Evolutionary conservation across 2,113 vertebrate genomes (phyloP).

Genomic region (Cygnus atratus): DNA sequence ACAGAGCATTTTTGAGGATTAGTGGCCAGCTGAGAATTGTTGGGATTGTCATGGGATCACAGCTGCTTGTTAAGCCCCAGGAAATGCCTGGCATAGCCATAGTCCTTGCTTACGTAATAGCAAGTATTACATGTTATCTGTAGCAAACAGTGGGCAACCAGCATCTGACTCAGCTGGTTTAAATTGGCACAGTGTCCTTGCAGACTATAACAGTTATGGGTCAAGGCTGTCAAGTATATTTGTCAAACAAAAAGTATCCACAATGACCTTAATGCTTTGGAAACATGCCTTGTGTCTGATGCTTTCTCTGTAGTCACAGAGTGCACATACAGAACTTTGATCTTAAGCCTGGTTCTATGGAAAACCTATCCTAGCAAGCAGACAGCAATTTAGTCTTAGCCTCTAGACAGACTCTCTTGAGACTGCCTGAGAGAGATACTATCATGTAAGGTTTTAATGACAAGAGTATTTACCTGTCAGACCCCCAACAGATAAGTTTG

Average conservation of each 20-base stretch:
- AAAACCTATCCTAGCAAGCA: neutral
- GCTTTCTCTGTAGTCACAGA: neutral
- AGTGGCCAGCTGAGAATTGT: slow-evolving; percentile 34
- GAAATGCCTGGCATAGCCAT: slow-evolving; percentile 52
- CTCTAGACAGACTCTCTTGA: neutral
- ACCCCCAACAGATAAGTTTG: neutral
- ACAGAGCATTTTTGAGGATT: slow-evolving; percentile 29
- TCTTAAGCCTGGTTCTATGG: neutral
- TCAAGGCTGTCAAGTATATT: neutral
- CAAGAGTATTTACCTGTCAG: neutral
- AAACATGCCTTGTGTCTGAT: neutral
- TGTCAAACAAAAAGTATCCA: neutral
- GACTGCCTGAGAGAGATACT: neutral
- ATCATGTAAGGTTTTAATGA: neutral
- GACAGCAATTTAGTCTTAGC: neutral
- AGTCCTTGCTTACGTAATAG: slow-evolving; percentile 1
- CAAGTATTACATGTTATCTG: slow-evolving; percentile 13
- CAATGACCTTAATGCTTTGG: neutral
- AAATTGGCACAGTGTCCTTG: neutral
- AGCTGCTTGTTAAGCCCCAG: slow-evolving; percentile 54
- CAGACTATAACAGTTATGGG: neutral
- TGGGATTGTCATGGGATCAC: slow-evolving; percentile 36
- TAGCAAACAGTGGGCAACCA: neutral
- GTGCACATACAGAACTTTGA: neutral
- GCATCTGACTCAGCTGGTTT: slow-evolving; percentile 14